These are phyloP conservation scores for Mesoclemmys tuberculata DNA, from an alignment of 2,113 vertebrate species.

Conservation along the genomic window DNA sequence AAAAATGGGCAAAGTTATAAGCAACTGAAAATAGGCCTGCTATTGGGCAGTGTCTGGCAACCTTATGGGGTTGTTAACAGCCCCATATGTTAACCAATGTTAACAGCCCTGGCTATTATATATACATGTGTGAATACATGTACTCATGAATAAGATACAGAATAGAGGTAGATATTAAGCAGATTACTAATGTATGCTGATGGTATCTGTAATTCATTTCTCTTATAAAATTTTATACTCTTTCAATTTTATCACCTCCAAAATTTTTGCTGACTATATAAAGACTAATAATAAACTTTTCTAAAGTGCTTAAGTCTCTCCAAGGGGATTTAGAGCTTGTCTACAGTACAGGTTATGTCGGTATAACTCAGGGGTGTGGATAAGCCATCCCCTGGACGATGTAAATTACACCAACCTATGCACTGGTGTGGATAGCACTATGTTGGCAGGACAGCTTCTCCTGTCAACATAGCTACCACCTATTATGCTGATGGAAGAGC, in stretches of 20 bases:
- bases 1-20: neutral
- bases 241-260: neutral
- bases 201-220: neutral
- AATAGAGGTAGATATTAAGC: neutral
- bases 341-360: too few relatives aligned
- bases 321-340: neutral
- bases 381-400: too few relatives aligned
- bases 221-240: neutral
- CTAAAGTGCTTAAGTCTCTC: neutral
- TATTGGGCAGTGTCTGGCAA: neutral
- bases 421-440: too few relatives aligned
- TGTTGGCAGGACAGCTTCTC: too few relatives aligned
- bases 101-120: accelerated
- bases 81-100: neutral
- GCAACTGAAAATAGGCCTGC: neutral
- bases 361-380: too few relatives aligned
- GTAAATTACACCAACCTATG: too few relatives aligned
- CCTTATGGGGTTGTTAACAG: neutral
- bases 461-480: too few relatives aligned
- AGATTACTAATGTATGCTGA: neutral
- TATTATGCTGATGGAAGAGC: too few relatives aligned
- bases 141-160: neutral
- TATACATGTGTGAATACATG: neutral
- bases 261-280: neutral
- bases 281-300: neutral